A percentile compares a stretch with the other conserved stretches of the same genome.
Conservation (phyloP, 1,140 invertebrate species). For the Drosophila leontia region DNA sequence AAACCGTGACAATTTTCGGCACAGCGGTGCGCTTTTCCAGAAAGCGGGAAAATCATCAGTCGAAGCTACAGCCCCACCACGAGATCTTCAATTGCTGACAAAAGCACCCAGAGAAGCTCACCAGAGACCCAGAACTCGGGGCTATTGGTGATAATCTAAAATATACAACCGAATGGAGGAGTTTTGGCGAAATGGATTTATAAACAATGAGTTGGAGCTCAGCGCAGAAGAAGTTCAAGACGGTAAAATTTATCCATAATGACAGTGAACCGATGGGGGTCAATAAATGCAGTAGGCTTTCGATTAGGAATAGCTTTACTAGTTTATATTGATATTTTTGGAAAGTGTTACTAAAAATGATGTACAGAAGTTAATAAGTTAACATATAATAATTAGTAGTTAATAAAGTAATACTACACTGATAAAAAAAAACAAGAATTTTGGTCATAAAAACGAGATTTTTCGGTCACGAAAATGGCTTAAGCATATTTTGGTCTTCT, state of each 20-base stretch:
- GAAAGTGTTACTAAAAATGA: neutral
- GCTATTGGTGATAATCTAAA: conserved; percentile 22
- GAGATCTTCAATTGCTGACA: conserved; percentile 33
- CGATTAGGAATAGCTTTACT: neutral
- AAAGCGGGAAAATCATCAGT: conserved; percentile 51
- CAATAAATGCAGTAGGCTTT: conserved; percentile 2
- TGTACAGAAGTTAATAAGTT: neutral
- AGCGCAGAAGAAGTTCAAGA: conserved; percentile 2
- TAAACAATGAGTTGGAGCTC: conserved; percentile 15
- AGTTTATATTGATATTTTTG: neutral
- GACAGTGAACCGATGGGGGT: neutral
- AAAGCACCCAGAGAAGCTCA: conserved; percentile 7
- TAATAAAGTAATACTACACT: neutral
- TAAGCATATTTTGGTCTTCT: too few relatives aligned
- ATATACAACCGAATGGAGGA: conserved; percentile 16
- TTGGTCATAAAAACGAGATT: too few relatives aligned
- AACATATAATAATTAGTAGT: too few relatives aligned
- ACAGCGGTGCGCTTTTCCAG: conserved; percentile 81
- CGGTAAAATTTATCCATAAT: neutral
- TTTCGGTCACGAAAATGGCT: too few relatives aligned
- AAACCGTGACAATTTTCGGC: conserved; percentile 81
- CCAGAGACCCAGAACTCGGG: conserved; percentile 24
- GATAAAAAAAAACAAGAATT: too few relatives aligned
- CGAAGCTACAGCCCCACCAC: conserved; percentile 11
- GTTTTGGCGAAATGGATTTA: conserved; percentile 20